Evolutionary conservation across 2,888 invertebrate species (phyloP).

Genomic region (Athalia cordata): DNA sequence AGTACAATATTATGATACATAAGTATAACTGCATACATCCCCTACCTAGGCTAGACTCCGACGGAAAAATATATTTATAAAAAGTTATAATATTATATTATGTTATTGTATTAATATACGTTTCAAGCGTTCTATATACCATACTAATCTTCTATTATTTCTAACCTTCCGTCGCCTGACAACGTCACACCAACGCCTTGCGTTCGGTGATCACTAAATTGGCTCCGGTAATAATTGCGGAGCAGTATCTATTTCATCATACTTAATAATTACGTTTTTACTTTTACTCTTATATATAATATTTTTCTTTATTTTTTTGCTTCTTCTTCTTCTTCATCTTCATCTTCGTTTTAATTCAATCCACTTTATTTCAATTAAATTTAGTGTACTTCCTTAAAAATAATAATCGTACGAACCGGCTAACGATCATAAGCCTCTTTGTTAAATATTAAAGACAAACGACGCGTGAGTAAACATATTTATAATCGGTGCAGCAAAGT

Average conservation of each 20-base stretch:
- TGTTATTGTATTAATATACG: slow-evolving; percentile 62
- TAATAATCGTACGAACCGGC: slow-evolving; percentile 47
- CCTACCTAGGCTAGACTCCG: slow-evolving; percentile 73
- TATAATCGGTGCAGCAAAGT: slow-evolving; percentile 50
- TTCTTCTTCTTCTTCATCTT: slow-evolving; percentile 14
- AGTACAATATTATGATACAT: slow-evolving; percentile 23
- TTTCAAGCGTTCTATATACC: slow-evolving; percentile 57
- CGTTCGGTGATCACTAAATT: slow-evolving; percentile 52
- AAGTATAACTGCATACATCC: slow-evolving; percentile 48
- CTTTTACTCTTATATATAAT: neutral
- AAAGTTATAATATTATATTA: slow-evolving; percentile 70
- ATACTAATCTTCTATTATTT: slow-evolving; percentile 63
- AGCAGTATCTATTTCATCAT: slow-evolving; percentile 32
- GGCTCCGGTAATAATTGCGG: slow-evolving; percentile 17
- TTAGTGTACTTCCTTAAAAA: slow-evolving; percentile 40
- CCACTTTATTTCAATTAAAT: slow-evolving; percentile 11
- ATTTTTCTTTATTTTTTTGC: slow-evolving; percentile 31
- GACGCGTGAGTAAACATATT: slow-evolving; percentile 56
- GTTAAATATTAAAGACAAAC: slow-evolving; percentile 59
- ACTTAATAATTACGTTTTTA: neutral
- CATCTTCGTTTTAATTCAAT: neutral
- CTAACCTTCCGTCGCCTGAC: slow-evolving; percentile 60
- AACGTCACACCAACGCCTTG: slow-evolving; percentile 52
- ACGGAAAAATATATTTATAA: slow-evolving; percentile 74
- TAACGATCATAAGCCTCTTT: slow-evolving; percentile 44